Base-by-base conservation (phyloP, 2,888 invertebrate species). In the Drosophila monieri region DNA sequence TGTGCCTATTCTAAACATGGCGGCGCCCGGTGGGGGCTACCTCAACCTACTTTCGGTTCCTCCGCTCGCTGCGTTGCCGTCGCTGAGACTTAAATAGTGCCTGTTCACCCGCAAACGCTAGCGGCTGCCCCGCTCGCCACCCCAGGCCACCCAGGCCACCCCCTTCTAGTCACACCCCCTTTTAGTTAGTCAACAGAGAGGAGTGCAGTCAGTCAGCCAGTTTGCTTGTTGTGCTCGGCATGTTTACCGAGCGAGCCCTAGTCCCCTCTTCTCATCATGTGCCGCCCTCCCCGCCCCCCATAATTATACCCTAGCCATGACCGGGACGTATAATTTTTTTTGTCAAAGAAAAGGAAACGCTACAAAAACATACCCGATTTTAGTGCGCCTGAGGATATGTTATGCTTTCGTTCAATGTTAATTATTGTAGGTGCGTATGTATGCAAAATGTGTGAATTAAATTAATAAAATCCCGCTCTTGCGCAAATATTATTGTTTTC, bases 1-100 rank as follows among this genome's bases (percentile, higher is more conserved):
- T 87, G 67, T 84, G 87, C 87, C 81, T 81, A 75, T 84, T 84
- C 84, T 87, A 84, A 87, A 84, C 87, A 84, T 87, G 84, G 83
- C 85, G 77, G 68, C 74, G 64, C 43, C 56, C 52, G 52, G 41
- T 64, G 56, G 62, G 30, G 86, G 84, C 86, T 84, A 84, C 81
- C 86, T 81, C 81, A 81, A 86, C 81, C 86, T 86, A 81, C 80
- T 75, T 81, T 86, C 25, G 32, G 58, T 74, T 61, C 44, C 51
- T 9, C 25, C 25, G 49, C 55, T 77, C 68, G 71, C 67, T 85
- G 80, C n/a, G n/a, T n/a, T n/a, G n/a, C 25, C 52, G 56, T 77
- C 68, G 71, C 67, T 85, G 80, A 83, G 86, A 76, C 84, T 80
- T 80, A 74, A 77, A 80, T 77, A 83, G 84, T 77, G 75, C 60